Percentiles rank a stretch among this genome's conserved stretches.
phyloP scores from a whole-genome alignment of 2,113 vertebrate species.

The Panthera uncia region DNA sequence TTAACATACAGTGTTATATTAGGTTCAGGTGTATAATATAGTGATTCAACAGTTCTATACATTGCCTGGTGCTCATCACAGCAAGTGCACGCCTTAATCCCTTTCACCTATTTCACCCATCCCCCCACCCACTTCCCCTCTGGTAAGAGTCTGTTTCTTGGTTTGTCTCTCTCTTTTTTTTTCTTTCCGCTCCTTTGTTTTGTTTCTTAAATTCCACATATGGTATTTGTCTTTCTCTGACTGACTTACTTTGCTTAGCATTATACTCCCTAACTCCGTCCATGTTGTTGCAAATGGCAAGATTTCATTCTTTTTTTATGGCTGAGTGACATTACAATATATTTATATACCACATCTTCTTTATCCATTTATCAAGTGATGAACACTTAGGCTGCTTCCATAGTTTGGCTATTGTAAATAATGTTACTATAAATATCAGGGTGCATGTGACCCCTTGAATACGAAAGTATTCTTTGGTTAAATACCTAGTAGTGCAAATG shows the following conservation, averaged over 20 bases:
- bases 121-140: background rate
- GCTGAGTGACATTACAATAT: background rate
- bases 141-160: background rate
- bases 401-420: background rate
- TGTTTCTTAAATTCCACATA: background rate
- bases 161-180: background rate
- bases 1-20: background rate
- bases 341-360: background rate
- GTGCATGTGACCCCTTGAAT: background rate
- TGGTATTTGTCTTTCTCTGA: background rate
- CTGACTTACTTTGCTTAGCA: background rate
- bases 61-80: background rate
- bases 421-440: background rate
- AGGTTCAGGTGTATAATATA: background rate
- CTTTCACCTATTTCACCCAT: background rate
- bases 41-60: background rate
- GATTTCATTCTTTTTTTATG: background rate
- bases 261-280: background rate
- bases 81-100: background rate
- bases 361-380: background rate
- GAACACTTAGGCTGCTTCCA: background rate
- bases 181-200: background rate
- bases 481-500: background rate
- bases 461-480: background rate
- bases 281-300: background rate